Percentiles rank a stretch among this genome's conserved stretches.
phyloP scores from a whole-genome alignment of 1,140 invertebrate species.

The Neuroterus valhalla region DNA sequence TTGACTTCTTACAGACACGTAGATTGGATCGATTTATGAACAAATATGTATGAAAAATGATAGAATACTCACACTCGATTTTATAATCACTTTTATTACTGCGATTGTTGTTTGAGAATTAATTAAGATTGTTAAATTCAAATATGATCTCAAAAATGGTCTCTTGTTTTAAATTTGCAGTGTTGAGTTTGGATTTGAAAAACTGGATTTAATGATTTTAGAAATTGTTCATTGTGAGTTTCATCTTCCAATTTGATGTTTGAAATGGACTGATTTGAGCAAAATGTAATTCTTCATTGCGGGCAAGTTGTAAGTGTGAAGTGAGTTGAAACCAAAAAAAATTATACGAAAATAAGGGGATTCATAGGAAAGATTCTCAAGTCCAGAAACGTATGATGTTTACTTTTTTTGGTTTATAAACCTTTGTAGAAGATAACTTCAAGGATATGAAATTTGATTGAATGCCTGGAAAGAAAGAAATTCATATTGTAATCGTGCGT shows the following conservation, averaged over 20 bases:
- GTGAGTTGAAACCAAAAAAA: background rate
- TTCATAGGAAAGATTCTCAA: background rate
- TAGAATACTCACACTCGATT: conserved; percentile 7
- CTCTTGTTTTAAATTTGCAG: background rate
- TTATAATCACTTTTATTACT: background rate
- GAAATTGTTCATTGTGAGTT: conserved; percentile 12
- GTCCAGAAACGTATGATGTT: background rate
- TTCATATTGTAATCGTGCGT: conserved; percentile 1
- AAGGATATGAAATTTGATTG: background rate
- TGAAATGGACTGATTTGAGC: conserved; percentile 9
- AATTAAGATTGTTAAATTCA: background rate
- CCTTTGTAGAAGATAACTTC: background rate
- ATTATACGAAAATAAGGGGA: background rate
- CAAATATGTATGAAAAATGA: background rate
- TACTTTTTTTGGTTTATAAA: background rate
- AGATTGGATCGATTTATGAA: too few species aligned
- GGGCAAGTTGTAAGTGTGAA: conserved; percentile 3
- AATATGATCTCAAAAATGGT: conserved; percentile 2
- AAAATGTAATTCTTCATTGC: background rate
- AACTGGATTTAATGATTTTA: background rate
- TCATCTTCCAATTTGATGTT: background rate
- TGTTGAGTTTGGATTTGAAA: background rate
- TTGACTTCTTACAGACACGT: too few species aligned
- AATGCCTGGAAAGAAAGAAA: conserved; percentile 3
- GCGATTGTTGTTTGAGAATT: background rate